Evolutionary conservation across 2,113 vertebrate genomes (phyloP).

Genomic region (Circaetus cinerascens): DNA sequence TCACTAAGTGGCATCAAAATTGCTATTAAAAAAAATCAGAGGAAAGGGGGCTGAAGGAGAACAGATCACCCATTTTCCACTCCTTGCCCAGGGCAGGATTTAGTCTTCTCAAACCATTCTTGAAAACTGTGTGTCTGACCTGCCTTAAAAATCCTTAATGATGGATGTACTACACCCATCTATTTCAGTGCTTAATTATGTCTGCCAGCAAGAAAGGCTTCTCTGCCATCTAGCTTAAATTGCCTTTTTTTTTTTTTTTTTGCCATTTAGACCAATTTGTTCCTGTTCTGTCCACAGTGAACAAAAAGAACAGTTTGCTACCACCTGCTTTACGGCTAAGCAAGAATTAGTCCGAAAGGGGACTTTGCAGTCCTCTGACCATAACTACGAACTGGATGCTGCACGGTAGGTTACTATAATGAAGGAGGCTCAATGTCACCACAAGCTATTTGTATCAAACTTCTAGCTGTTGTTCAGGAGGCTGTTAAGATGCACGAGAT

Average conservation of each 20-base stretch:
- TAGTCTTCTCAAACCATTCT: not conserved
- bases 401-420: not conserved
- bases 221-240: not conserved
- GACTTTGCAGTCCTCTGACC: not conserved
- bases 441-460: not conserved
- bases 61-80: not conserved
- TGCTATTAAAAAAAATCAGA: not conserved
- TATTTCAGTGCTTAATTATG: not conserved
- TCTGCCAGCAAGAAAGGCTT: not conserved
- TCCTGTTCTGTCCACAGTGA: not conserved
- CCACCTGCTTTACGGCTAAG: not conserved
- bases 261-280: not conserved
- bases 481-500: not conserved
- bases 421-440: not conserved
- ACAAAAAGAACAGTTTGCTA: not conserved
- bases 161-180: not conserved
- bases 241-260: not conserved
- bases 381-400: not conserved
- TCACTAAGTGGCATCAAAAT: not conserved
- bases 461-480: not conserved
- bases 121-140: not conserved
- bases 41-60: not conserved
- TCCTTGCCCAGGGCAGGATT: not conserved
- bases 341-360: not conserved
- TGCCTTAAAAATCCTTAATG: not conserved